Evolutionary conservation across 53 echinoderm and acorn worm species (phyloP), one percentile per base, ranked within the genome.

Genomic region (Arbacia lixula): DNA sequence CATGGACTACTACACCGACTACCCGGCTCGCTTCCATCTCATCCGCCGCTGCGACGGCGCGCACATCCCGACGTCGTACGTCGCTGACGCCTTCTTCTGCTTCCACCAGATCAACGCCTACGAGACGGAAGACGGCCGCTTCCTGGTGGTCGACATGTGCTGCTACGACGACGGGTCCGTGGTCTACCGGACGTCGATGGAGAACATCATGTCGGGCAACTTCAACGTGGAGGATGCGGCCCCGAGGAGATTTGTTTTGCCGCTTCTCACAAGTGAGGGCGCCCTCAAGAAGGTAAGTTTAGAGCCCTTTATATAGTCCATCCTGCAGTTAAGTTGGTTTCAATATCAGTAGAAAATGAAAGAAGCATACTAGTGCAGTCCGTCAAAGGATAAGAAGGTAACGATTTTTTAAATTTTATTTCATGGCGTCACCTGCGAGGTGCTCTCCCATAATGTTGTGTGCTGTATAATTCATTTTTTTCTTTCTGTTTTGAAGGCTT

Each of bases 61-160:
- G 37, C 16, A 86, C 1, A 10, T 91, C 6, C 12, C 79, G 25
- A 83, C 72, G 9, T 49, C 29, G 57, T 93, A 91, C 62, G 51
- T 29, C 11, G 84, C 90, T 17, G 87, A 88, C 4, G 77, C 93
- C 12, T 93, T 95, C 81, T 90, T 93, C 52, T 84, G 84, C 43
- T 95, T 95, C 74, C 93, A 95, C 51, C 85, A 88, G 63, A 84
- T 88, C 62, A 95, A 95, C 56, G 86, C 93, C 0, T 95, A 86
- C 68, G 95, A 95, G 84, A 69, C 86, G n/a, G 89, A 89, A 4
- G 87, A 72, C 35, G 88, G 67, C 24, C 31, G 58, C 21, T 82
- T 88, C 36, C 46, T 93, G 38, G 88, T 95, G 0, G 84, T 88
- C 11, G 93, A 93, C 53, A 35, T 93, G 21, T 86, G 88, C 43